A percentile compares a stretch with the other conserved stretches of the same genome.
These are phyloP conservation scores for Baryphthengus martii DNA, from an alignment of 2,113 vertebrate species.

Conservation along the genomic window DNA sequence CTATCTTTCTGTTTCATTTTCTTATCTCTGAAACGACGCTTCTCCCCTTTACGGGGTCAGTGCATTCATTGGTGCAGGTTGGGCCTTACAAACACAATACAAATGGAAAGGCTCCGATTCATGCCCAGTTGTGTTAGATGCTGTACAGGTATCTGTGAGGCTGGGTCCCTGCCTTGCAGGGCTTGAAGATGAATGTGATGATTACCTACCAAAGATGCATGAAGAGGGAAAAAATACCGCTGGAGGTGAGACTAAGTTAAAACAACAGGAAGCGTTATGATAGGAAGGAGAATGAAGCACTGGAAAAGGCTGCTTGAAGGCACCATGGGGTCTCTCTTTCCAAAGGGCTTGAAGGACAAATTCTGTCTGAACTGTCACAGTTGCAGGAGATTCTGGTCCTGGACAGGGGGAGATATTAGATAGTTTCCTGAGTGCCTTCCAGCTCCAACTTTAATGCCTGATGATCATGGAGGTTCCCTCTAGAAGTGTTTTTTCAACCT, in stretches of 20 bases:
- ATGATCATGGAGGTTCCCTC: not conserved
- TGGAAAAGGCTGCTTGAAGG: not conserved
- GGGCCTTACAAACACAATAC: not conserved
- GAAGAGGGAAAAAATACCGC: not conserved
- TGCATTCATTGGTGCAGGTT: not conserved
- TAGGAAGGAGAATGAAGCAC: not conserved
- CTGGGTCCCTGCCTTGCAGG: not conserved
- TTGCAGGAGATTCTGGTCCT: not conserved
- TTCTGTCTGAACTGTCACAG: not conserved
- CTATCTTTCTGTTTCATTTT: conserved; percentile 27
- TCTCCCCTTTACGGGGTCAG: conserved; percentile 5
- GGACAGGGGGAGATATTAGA: not conserved
- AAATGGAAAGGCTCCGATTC: not conserved
- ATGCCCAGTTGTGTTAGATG: not conserved
- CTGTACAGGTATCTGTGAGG: not conserved
- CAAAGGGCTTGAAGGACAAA: not conserved
- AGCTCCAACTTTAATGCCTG: not conserved
- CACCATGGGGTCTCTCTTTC: not conserved
- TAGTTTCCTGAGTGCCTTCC: not conserved
- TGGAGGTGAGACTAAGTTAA: not conserved
- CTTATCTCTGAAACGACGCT: conserved; percentile 6
- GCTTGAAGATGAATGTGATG: not conserved
- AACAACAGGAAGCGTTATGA: not conserved
- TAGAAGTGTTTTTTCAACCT: not conserved
- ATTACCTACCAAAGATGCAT: not conserved